Percentiles rank a stretch among this genome's conserved stretches.
These are phyloP conservation scores for Scelioninae gen. 2 DNA, from an alignment of 2,888 invertebrate genomes.

Conservation along the genomic window DNA sequence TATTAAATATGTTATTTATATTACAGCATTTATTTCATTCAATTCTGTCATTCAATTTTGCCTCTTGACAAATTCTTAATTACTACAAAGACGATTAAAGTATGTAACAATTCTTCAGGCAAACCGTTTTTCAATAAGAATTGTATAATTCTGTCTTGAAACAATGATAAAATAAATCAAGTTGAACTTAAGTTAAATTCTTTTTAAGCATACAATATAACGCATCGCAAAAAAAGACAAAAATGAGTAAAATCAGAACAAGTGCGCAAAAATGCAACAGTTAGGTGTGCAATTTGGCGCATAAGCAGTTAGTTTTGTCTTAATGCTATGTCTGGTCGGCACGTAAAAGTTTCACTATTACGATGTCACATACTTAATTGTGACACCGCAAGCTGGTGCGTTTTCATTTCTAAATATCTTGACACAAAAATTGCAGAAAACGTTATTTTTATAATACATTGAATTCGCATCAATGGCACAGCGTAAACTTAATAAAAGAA, in stretches of 20 bases:
- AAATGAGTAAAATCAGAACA: slow-evolving; percentile 19
- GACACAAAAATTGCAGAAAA: slow-evolving; percentile 11
- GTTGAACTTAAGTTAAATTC: background rate
- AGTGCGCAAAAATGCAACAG: slow-evolving; percentile 31
- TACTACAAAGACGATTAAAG: no score
- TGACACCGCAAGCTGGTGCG: slow-evolving; percentile 34
- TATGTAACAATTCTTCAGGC: no score
- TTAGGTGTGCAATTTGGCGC: slow-evolving; percentile 57
- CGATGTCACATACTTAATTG: slow-evolving; percentile 51
- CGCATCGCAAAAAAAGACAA: background rate
- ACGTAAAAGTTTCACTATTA: slow-evolving; percentile 58
- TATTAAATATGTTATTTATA: no score
- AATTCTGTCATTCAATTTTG: no score
- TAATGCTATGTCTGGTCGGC: slow-evolving; percentile 38
- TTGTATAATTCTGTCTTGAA: no score
- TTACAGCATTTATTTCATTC: no score
- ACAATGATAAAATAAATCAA: background rate
- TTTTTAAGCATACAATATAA: background rate
- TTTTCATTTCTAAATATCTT: slow-evolving; percentile 17
- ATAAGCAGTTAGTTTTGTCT: slow-evolving; percentile 53
- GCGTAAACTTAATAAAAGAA: background rate
- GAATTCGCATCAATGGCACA: background rate
- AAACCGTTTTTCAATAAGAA: no score
- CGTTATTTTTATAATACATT: no score
- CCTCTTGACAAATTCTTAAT: no score